Evolutionary conservation across 1,140 invertebrate species (phyloP), one percentile per base, ranked within the genome.

Genomic region (Paralvinella palmiformis): DNA sequence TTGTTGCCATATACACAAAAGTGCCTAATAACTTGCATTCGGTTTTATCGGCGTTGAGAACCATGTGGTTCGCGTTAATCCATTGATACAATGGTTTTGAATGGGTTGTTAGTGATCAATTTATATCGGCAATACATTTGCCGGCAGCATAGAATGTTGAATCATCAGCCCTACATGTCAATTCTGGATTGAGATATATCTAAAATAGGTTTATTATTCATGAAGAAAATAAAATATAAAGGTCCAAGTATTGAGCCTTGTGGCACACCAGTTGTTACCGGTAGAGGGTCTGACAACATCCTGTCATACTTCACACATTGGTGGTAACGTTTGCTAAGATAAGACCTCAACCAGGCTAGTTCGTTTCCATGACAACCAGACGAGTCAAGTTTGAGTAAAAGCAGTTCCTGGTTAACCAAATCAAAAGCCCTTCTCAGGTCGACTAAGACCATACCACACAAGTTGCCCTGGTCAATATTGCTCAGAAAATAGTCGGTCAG

Each of bases 1-100:
- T n/a, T n/a, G n/a, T n/a, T n/a, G n/a, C n/a, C n/a, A n/a, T n/a
- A n/a, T n/a, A n/a, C n/a, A n/a, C n/a, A n/a, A n/a, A n/a, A n/a
- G 45, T 48, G 45, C 45, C 45, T 48, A 48, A 24, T 48, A 48
- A 24, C 45, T 22, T 48, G 45, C 45, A 17, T 48, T 48, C 45
- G 45, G 45, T n/a, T n/a, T n/a, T n/a, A n/a, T n/a, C n/a, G n/a
- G n/a, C n/a, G n/a, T n/a, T n/a, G n/a, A n/a, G n/a, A n/a, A n/a
- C n/a, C n/a, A n/a, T n/a, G n/a, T n/a, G n/a, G n/a, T n/a, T 48
- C 45, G 4, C 15, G 15, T 48, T 24, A 15, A 44, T 44, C 37
- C 37, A 44, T 15, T 44, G 13, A 13, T 44, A 44, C n/a, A 44
- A 44, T 44, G 0, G 37, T 44, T 44, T 44, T 44, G 37, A 44